Evolutionary conservation across 2,113 vertebrate genomes (phyloP).

Genomic region (Orthonyx spaldingii): DNA sequence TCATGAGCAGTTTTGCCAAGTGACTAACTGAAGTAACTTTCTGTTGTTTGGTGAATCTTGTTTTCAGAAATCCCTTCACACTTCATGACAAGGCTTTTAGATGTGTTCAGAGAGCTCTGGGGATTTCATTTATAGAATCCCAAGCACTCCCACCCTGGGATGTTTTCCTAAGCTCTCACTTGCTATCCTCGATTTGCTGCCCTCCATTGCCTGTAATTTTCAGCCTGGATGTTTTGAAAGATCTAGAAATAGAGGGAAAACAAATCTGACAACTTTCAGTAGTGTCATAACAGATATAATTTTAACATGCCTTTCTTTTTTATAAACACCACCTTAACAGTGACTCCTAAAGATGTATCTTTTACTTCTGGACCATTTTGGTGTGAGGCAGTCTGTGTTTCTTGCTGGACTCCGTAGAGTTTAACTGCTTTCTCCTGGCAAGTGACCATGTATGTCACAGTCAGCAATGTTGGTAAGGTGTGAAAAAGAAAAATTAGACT

Average conservation of each 20-base stretch:
- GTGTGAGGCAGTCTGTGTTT: background rate
- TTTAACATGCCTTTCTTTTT: background rate
- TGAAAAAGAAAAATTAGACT: background rate
- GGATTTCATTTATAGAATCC: background rate
- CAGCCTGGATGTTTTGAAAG: background rate
- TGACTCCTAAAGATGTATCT: background rate
- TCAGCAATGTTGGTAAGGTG: background rate
- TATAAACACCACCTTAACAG: background rate
- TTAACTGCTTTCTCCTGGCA: background rate
- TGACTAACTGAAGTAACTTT: background rate
- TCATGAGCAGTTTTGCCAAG: constrained; percentile 46
- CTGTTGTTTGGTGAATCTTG: background rate
- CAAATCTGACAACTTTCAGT: background rate
- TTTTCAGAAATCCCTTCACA: constrained; percentile 3
- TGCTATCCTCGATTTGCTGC: background rate
- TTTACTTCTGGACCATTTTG: accelerated
- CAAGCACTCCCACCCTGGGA: background rate
- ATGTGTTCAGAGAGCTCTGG: background rate
- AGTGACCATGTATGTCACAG: background rate
- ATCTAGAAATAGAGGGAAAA: background rate
- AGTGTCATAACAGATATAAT: background rate
- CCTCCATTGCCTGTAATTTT: background rate
- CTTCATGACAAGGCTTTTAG: background rate
- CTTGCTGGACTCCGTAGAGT: background rate
- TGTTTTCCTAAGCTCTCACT: background rate